Base-by-base conservation (phyloP, 92 coral and sea anemone species). In the Epizoanthus scotinus region DNA sequence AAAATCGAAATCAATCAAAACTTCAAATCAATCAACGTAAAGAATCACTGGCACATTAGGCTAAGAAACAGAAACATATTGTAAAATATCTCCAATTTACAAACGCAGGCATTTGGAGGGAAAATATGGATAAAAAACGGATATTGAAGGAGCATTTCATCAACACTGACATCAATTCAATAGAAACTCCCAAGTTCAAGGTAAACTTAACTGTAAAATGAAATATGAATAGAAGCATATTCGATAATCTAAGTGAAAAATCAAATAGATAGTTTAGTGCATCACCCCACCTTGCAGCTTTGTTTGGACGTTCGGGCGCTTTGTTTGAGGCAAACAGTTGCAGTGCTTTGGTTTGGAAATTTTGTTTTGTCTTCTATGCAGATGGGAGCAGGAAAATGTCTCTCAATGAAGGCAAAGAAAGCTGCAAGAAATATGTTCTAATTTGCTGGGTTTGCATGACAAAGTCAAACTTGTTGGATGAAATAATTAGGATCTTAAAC, bases 361-460 rank as follows among this genome's bases (percentile, higher is more conserved):
- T 34, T 7, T 19, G 28, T 27, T 58, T 75, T 75, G 81, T 75
- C 10, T 36, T 24, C 20, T 36, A 8, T 75, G 68, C 81, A 75
- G 81, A 75, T 75, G 81, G 81, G 81, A 73, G 57, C 56, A 74
- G 53, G 38, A 21, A 74, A 19, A 36, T 55, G 5, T 18, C 20
- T 58, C 49, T 57, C 58, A 34, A 19, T 49, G 34, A 25, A 73
- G 42, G 49, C 34, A 50, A 19, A 29, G 58, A 73, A 36, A 31
- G 17, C 67, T 10, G 55, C 38, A 22, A 25, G 25, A n/a, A 60
- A 75, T 38, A 40, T 34, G 25, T 34, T 54, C 42, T 13, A n/a
- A 29, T 20, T 42, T 38, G 38, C 52, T 3, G 2, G 49, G 38
- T 72, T 60, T 75, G 81, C 24, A 75, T 75, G 44, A 75, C 68